phyloP scores from a whole-genome alignment of 2,888 invertebrate genomes.

The Sialis lutaria region DNA sequence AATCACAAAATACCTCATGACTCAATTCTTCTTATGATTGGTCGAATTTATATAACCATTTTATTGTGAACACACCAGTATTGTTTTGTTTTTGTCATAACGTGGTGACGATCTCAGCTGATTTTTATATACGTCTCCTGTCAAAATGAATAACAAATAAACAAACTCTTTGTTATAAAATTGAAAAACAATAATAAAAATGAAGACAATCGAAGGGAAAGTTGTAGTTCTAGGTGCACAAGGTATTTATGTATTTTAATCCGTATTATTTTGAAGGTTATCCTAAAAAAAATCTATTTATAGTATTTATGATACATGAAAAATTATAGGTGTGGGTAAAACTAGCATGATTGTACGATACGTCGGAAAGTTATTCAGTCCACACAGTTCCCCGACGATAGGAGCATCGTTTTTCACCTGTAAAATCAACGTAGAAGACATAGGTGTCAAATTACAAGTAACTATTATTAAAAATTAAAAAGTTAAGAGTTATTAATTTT shows the following conservation, averaged over 20 bases:
- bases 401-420: constrained; percentile 83
- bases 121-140: no score
- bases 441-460: constrained; percentile 63
- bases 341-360: constrained; percentile 71
- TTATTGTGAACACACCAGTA: no score
- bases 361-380: constrained; percentile 58
- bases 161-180: background rate
- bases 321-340: constrained; percentile 68
- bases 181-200: constrained; percentile 17
- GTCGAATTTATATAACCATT: no score
- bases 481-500: background rate
- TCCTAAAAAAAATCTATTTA: background rate
- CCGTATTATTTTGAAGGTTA: no score
- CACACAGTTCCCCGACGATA: constrained; percentile 65
- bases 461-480: no score
- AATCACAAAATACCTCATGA: no score
- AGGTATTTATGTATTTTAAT: constrained; percentile 34
- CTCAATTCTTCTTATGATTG: no score
- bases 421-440: constrained; percentile 53
- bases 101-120: no score
- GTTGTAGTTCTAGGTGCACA: constrained; percentile 69
- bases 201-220: constrained; percentile 69
- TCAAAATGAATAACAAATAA: background rate
- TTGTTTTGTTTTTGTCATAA: no score
- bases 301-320: background rate